Evolutionary conservation across 2,888 invertebrate species (phyloP).

Genomic region (Rugalucina vietnamica): DNA sequence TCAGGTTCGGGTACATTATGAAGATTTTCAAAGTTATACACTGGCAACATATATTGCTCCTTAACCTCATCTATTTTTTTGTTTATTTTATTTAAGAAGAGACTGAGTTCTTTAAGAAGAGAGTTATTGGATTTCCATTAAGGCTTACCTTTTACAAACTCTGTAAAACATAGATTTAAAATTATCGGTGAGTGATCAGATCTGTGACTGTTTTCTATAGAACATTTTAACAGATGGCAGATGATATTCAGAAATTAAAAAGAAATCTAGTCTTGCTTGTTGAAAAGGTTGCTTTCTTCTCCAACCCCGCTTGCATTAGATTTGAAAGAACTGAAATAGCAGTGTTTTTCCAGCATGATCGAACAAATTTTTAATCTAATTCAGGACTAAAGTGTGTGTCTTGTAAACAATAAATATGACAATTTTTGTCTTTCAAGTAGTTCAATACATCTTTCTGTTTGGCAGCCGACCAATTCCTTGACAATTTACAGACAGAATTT

Average conservation of each 20-base stretch:
- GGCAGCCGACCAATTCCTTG: too few relatives aligned
- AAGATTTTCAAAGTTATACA: slow-evolving; percentile 7
- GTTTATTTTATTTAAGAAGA: slow-evolving; percentile 6
- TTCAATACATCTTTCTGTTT: too few relatives aligned
- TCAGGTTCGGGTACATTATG: neutral
- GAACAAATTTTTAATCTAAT: neutral
- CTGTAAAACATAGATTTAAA: neutral
- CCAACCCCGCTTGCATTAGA: neutral
- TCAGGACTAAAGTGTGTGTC: neutral
- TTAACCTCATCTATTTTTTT: slow-evolving; percentile 7
- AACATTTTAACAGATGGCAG: neutral
- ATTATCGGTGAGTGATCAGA: slow-evolving; percentile 6
- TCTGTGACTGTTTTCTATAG: neutral
- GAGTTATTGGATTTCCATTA: slow-evolving; percentile 5
- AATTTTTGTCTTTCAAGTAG: too few relatives aligned
- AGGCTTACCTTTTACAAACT: neutral
- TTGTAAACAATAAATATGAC: neutral
- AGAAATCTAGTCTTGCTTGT: slow-evolving; percentile 17
- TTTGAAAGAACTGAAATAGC: neutral
- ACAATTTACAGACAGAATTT: too few relatives aligned
- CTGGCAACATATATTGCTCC: slow-evolving; percentile 10
- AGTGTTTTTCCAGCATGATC: neutral
- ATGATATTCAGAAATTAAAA: slow-evolving; percentile 6
- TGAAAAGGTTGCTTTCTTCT: neutral
- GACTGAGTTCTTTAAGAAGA: neutral